These are phyloP conservation scores for Agonopterix heracliana DNA, from an alignment of 2,888 invertebrate species.

Conservation along the genomic window DNA sequence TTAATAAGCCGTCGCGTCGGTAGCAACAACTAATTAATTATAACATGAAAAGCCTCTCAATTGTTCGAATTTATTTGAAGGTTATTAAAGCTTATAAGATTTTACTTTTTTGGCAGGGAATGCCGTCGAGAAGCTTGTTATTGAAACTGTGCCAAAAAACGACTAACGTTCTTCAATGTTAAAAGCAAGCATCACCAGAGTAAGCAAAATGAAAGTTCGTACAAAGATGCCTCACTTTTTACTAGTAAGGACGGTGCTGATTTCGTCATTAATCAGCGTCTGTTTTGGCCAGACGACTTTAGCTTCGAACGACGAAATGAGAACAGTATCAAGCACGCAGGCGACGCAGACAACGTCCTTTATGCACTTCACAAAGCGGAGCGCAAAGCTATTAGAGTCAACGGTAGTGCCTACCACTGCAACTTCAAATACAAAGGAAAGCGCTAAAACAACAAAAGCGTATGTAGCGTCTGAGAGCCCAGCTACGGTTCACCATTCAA, in stretches of 20 bases:
- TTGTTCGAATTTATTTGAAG: neutral
- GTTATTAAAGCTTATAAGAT: constrained; percentile 4
- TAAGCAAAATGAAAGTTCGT: constrained; percentile 22
- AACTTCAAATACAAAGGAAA: constrained; percentile 60
- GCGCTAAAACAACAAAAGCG: constrained; percentile 55
- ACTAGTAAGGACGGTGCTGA: constrained; percentile 39
- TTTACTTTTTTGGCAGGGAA: constrained; percentile 23
- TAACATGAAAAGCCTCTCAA: neutral
- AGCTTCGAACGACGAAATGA: constrained; percentile 38
- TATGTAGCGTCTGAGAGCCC: constrained; percentile 44
- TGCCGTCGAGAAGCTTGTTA: constrained; percentile 14
- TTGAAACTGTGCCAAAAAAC: constrained; percentile 29
- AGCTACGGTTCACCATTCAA: constrained; percentile 44
- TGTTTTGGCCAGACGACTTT: constrained; percentile 38
- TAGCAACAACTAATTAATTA: constrained; percentile 1
- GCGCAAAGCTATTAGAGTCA: constrained; percentile 44
- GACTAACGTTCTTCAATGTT: constrained; percentile 14
- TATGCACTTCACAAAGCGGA: constrained; percentile 32
- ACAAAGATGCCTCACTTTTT: constrained; percentile 28
- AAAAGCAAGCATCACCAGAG: constrained; percentile 13
- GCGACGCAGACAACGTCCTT: constrained; percentile 32
- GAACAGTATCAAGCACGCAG: constrained; percentile 41
- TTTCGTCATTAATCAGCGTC: constrained; percentile 44
- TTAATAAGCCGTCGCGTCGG: constrained; percentile 5
- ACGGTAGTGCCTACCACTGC: constrained; percentile 44